Conservation (phyloP, 1,140 invertebrate genomes). For the Condylostylus longicornis region DNA sequence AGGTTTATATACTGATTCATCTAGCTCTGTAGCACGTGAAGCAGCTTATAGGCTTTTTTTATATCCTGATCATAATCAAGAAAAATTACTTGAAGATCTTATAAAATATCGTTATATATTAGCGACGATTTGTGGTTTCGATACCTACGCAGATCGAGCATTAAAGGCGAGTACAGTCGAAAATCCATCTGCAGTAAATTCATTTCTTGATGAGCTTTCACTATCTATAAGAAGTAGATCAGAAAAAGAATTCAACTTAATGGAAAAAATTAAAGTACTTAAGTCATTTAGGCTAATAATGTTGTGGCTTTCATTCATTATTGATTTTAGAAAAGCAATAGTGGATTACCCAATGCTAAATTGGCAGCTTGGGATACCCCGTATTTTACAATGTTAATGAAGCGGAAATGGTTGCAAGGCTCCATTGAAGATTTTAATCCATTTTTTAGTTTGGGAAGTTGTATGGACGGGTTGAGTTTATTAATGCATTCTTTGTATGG, state of each 20-base stretch:
- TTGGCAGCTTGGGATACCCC: slow-evolving; percentile 72
- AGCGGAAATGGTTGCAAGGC: slow-evolving; percentile 50
- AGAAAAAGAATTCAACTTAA: slow-evolving; percentile 50
- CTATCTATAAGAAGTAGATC: slow-evolving; percentile 49
- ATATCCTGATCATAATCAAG: slow-evolving; percentile 61
- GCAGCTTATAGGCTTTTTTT: slow-evolving; percentile 77
- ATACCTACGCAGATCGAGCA: slow-evolving; percentile 75
- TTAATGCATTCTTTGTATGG: slow-evolving; percentile 68
- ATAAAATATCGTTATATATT: slow-evolving; percentile 58
- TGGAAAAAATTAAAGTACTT: slow-evolving; percentile 54
- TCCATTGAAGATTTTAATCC: slow-evolving; percentile 55
- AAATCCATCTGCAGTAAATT: slow-evolving; percentile 54
- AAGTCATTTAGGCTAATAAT: neutral
- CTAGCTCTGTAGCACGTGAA: slow-evolving; percentile 65
- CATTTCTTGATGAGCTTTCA: slow-evolving; percentile 68
- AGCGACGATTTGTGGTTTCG: slow-evolving; percentile 73
- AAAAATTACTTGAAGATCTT: slow-evolving; percentile 54
- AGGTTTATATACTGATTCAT: slow-evolving; percentile 68
- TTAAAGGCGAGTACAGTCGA: slow-evolving; percentile 76
- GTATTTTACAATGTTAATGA: slow-evolving; percentile 59
- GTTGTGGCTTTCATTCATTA: neutral
- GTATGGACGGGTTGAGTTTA: slow-evolving; percentile 89
- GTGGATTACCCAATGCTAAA: slow-evolving; percentile 18
- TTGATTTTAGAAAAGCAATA: slow-evolving; percentile 13
- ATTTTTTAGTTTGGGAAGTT: slow-evolving; percentile 86